Evolutionary conservation across 2,113 vertebrate genomes (phyloP), one percentile per base, ranked within the genome.

Genomic region (Marmota flaviventris): DNA sequence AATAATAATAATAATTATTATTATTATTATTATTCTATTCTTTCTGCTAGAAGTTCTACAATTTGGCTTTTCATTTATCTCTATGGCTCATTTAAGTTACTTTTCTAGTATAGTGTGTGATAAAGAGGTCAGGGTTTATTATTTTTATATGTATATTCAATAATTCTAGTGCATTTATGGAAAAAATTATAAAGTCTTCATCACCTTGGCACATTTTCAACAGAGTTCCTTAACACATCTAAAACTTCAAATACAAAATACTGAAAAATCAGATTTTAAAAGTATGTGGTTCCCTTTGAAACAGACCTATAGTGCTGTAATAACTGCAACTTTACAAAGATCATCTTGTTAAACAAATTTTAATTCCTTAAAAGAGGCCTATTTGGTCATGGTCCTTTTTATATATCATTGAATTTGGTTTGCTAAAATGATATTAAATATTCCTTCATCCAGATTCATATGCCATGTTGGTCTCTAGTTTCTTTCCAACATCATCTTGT

Each of bases 171-270:
- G 45, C 13, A 82, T 61, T 91, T 72, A 20, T 17, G 29, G 37
- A 17, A 82, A 84, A 29, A 24, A 17, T 63, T 48, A 72, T 42
- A 5, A 3, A 32, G 42, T 42, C 20, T n/a, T 14, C 29, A 61
- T 24, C 24, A 45, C 58, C 58, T 13, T 61, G 0, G 5, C 20
- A 34, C 2, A 3, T 61, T 72, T 4, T 72, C 67, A 83, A n/a
- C 10, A 93, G n/a, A 69, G 18, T 29, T 93, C 89, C n/a, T 83
- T 87, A 22, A 13, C 10, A 8, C 37, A 82, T 37, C 32, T 67
- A 67, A 79, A 94, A 90, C 22, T 87, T 96, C 76, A 93, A 88
- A 78, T 85, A 78, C 20, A 88, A 51, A 84, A 37, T 79, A 90
- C 45, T 70, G n/a, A 88, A 95, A 91, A 85, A 24, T 17, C n/a